phyloP scores from a whole-genome alignment of 1,140 invertebrate species.

The Drosophila nikananu region DNA sequence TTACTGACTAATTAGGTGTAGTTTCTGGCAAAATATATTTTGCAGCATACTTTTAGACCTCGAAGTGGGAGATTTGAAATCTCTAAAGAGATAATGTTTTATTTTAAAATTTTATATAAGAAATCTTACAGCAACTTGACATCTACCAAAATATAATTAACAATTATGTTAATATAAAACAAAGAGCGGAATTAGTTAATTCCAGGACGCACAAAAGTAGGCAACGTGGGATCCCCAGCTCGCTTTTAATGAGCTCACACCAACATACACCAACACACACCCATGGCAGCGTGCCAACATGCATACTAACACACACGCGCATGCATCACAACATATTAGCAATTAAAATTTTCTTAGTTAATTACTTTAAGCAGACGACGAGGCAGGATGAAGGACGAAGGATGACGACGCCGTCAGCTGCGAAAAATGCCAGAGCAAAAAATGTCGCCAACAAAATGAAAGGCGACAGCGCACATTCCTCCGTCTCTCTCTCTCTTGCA shows the following conservation, averaged over 20 bases:
- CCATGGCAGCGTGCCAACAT: slow-evolving; percentile 35
- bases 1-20: neutral
- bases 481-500: slow-evolving; percentile 1
- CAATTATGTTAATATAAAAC: slow-evolving; percentile 42
- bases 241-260: slow-evolving; percentile 69
- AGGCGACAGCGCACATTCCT: slow-evolving; percentile 52
- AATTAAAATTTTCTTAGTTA: slow-evolving; percentile 85
- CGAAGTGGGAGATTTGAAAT: neutral
- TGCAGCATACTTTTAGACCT: neutral
- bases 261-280: neutral
- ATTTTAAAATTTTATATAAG: neutral
- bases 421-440: slow-evolving; percentile 27
- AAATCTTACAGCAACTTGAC: too few species aligned
- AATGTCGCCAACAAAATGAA: slow-evolving; percentile 72
- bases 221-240: slow-evolving; percentile 46
- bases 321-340: slow-evolving; percentile 84
- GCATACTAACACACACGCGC: slow-evolving; percentile 46
- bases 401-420: slow-evolving; percentile 23
- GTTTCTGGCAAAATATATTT: neutral
- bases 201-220: slow-evolving; percentile 64
- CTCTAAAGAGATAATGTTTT: neutral
- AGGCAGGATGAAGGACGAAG: slow-evolving; percentile 33
- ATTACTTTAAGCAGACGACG: slow-evolving; percentile 84
- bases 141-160: slow-evolving; percentile 30
- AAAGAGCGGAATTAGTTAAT: slow-evolving; percentile 62